Percentiles rank a stretch among this genome's conserved stretches.
Conservation (phyloP, 2,888 invertebrate species). For the Eumerus sabulonum region DNA sequence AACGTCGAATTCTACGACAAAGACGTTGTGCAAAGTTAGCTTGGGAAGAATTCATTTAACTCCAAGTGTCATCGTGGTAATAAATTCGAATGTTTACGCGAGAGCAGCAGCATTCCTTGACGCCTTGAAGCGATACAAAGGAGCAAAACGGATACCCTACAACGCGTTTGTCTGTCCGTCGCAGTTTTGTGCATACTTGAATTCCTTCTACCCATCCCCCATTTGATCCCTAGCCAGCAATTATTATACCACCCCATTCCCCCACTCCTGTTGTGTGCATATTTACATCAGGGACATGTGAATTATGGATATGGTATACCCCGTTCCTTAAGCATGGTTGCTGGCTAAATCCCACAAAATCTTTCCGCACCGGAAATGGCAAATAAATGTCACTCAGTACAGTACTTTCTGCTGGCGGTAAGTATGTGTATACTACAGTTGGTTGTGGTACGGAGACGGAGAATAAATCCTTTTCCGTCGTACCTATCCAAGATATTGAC, state of each 20-base stretch:
- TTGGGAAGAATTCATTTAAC: conserved; percentile 61
- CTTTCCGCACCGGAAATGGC: conserved; percentile 24
- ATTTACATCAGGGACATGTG: conserved; percentile 62
- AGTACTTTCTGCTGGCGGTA: conserved; percentile 40
- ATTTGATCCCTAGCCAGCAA: conserved; percentile 60
- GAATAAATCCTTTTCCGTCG: conserved; percentile 1
- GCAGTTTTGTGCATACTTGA: background rate
- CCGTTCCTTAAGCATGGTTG: background rate
- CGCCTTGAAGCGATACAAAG: conserved; percentile 1
- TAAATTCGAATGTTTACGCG: conserved; percentile 62
- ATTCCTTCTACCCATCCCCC: conserved; percentile 15
- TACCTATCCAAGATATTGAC: too few relatives aligned
- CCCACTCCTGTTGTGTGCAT: conserved; percentile 48
- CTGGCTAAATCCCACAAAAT: conserved; percentile 38
- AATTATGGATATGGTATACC: conserved; percentile 55
- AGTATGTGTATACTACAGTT: too few relatives aligned
- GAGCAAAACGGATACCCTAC: background rate
- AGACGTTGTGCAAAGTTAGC: conserved; percentile 41
- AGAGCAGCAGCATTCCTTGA: conserved; percentile 33
- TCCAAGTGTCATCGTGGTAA: conserved; percentile 64
- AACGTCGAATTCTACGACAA: background rate
- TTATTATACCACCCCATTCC: conserved; percentile 50
- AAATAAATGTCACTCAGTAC: conserved; percentile 24
- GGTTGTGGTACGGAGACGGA: background rate
- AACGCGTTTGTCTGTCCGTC: too few relatives aligned